Evolutionary conservation across 2,888 invertebrate species (phyloP), one percentile per base, ranked within the genome.

Genomic region (Conops quadrifasciatus): DNA sequence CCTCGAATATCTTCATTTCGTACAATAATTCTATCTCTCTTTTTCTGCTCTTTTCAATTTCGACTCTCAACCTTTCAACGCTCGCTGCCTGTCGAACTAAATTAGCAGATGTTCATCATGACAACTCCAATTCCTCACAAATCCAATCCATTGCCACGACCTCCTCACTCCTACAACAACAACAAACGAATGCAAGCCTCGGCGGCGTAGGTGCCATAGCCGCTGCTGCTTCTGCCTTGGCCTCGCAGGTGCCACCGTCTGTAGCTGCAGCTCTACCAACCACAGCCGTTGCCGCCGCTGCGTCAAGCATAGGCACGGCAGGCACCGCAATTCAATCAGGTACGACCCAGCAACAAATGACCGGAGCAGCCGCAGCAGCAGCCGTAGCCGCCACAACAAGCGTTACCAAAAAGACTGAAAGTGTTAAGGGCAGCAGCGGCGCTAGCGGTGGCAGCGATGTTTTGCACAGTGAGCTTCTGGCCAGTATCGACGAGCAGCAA

Each of bases 321-420:
- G 71, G 56, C 49, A 71, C 69, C 75, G 76, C 78, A 75, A 76
- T 72, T 75, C 80, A 79, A 58, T 15, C 58, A 78, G 70, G 75
- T 65, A 73, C 77, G 67, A 80, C 80, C 79, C 81, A 74, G 71
- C 79, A 74, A 73, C 76, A 78, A 62, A 60, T 62, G 62, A 80
- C 79, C 78, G 79, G 67, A 53, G 66, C 75, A 74, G 70, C 74
- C 71, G 67, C 78, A 76, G 73, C 77, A 76, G 75, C 78, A 73
- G 74, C 79, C 78, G 79, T 67, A 58, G 60, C 76, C 74, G 66
- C 74, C 71, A 66, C 78, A 76, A 74, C 76, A 75, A 76, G 80
- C 78, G 84, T 84, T 85, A 86, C 86, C 84, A 86, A 86, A 86
- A 86, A 86, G 86, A 86, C 86, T 86, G 86, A 86, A 81, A 84